These are phyloP conservation scores for Pteropus alecto DNA, from an alignment of 2,113 vertebrate genomes.

Conservation along the genomic window DNA sequence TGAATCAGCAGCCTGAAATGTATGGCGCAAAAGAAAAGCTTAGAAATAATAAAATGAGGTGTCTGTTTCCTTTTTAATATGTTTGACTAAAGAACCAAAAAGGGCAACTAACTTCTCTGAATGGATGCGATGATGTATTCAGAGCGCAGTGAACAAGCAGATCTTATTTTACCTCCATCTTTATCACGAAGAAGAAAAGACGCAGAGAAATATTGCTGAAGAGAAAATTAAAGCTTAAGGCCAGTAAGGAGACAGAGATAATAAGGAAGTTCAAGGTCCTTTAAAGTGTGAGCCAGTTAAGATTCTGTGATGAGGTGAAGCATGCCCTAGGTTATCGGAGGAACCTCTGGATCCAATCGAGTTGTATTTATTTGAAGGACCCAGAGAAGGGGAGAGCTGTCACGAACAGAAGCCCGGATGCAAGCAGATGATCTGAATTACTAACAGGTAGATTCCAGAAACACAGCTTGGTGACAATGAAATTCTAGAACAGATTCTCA, in stretches of 20 bases:
- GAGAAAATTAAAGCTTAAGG: not conserved
- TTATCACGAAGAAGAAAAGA: not conserved
- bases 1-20: constrained; percentile 11
- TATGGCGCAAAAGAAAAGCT: constrained; percentile 1
- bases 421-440: not conserved
- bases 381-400: not conserved
- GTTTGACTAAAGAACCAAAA: not conserved
- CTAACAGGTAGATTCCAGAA: not conserved
- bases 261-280: not conserved
- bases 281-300: not conserved
- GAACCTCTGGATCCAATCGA: not conserved
- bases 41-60: constrained; percentile 3
- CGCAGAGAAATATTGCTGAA: not conserved
- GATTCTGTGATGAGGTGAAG: not conserved
- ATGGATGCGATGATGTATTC: not conserved
- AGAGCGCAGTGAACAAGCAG: not conserved
- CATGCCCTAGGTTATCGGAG: not conserved
- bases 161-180: not conserved
- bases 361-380: not conserved
- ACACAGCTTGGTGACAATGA: not conserved
- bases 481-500: not conserved
- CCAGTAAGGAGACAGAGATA: not conserved
- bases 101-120: not conserved
- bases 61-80: not conserved
- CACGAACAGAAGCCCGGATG: not conserved